phyloP scores from a whole-genome alignment of 1,140 invertebrate species.

The Aphis gossypii region DNA sequence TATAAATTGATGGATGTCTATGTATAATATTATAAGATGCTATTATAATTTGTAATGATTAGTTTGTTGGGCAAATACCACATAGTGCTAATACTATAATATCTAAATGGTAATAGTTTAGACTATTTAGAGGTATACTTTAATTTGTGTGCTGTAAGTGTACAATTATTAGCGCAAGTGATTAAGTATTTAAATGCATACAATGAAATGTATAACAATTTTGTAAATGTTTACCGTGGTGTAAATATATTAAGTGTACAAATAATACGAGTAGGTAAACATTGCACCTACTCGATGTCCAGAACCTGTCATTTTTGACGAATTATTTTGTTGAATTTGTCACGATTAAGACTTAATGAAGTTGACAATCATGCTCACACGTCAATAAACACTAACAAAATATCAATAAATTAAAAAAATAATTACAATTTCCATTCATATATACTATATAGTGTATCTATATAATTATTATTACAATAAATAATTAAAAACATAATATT shows the following conservation, averaged over 20 bases:
- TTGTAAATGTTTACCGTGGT: background rate
- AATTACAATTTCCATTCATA: background rate
- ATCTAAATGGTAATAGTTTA: too few relatives aligned
- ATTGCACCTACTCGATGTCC: background rate
- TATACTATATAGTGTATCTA: too few relatives aligned
- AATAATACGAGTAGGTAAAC: background rate
- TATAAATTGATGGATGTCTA: too few relatives aligned
- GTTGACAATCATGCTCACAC: background rate
- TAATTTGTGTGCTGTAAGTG: too few relatives aligned
- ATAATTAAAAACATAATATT: background rate
- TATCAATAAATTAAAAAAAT: background rate
- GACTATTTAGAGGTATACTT: too few relatives aligned
- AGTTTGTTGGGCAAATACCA: too few relatives aligned
- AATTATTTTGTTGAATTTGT: background rate
- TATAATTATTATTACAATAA: background rate
- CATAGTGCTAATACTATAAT: too few relatives aligned
- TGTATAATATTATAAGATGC: too few relatives aligned
- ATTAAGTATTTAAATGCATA: background rate
- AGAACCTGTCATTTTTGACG: background rate
- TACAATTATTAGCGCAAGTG: background rate
- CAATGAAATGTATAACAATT: background rate
- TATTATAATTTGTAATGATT: too few relatives aligned
- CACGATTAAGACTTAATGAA: background rate
- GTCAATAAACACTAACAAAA: background rate
- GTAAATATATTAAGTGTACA: background rate